These are phyloP conservation scores for Platyrinchus mystaceus DNA, from an alignment of 2,797 vertebrate genomes.

Conservation along the genomic window DNA sequence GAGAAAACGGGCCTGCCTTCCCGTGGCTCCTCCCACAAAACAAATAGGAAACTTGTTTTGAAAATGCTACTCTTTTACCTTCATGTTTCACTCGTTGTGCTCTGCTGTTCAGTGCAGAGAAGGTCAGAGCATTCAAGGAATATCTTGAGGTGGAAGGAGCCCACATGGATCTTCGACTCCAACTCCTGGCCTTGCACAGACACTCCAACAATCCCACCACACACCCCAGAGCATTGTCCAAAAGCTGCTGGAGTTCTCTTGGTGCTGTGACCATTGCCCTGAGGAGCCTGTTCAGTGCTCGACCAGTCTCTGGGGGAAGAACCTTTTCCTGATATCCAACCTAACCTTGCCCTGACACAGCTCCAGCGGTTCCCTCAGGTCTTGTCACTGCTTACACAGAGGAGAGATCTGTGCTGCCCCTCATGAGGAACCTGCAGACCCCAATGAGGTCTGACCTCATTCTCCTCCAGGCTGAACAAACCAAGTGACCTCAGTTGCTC, in stretches of 20 bases:
- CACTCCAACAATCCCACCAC: fast-evolving
- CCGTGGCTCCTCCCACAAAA: fast-evolving
- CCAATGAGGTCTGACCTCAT: not conserved
- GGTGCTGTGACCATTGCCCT: fast-evolving
- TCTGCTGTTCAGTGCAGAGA: not conserved
- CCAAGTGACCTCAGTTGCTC: not conserved
- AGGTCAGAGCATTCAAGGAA: not conserved
- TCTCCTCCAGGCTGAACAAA: not conserved
- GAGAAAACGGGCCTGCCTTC: fast-evolving
- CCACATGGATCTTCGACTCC: fast-evolving
- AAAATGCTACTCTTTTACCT: not conserved
- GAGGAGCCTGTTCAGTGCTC: not conserved
- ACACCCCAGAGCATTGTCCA: fast-evolving
- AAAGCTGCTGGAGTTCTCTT: fast-evolving
- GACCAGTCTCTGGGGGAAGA: not conserved
- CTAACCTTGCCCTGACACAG: not conserved
- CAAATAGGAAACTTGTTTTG: not conserved
- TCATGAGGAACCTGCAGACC: not conserved
- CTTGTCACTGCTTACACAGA: too few relatives aligned
- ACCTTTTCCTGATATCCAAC: fast-evolving
- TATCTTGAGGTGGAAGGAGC: not conserved
- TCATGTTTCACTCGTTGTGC: fast-evolving
- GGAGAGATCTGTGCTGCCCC: not conserved
- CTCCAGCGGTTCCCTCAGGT: not conserved
- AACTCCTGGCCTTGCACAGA: fast-evolving